Conservation (phyloP, 2,888 invertebrate genomes). For the Cryptus armator region DNA sequence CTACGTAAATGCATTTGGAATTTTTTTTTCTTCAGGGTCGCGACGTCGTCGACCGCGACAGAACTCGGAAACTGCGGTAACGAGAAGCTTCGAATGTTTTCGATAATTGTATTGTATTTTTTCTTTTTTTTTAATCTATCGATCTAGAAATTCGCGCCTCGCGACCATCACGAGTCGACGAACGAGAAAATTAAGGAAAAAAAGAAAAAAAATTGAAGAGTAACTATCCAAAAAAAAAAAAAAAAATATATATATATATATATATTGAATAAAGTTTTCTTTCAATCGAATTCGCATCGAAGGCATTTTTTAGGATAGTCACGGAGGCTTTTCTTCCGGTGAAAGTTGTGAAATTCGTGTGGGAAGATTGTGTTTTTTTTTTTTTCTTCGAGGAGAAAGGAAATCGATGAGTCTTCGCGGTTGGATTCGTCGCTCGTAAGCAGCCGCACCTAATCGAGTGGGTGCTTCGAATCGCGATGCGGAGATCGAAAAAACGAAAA, state of each 20-base stretch:
- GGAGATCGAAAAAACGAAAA: constrained; percentile 8
- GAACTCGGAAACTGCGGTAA: constrained; percentile 38
- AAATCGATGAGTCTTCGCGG: constrained; percentile 11
- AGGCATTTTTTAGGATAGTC: constrained; percentile 1
- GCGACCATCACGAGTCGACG: constrained; percentile 38
- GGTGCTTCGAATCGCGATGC: neutral
- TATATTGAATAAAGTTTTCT: neutral
- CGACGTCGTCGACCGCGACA: constrained; percentile 70
- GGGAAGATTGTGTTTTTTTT: constrained; percentile 2
- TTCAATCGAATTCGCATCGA: neutral
- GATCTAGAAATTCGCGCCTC: constrained; percentile 29
- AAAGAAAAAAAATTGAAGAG: constrained; percentile 7
- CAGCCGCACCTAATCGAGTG: constrained; percentile 50
- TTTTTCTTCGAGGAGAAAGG: neutral
- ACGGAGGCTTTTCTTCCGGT: neutral
- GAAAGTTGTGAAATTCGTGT: neutral
- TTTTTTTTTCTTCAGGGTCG: constrained; percentile 71
- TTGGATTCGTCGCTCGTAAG: neutral
- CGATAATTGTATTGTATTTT: constrained; percentile 20
- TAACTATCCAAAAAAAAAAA: neutral
- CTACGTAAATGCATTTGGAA: constrained; percentile 79
- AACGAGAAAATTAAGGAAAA: neutral
- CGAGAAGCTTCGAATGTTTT: constrained; percentile 11
- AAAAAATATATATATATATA: neutral
- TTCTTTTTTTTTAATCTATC: constrained; percentile 19